Percentiles rank a stretch among this genome's conserved stretches.
These are phyloP conservation scores for Volucella inanis DNA, from an alignment of 2,888 invertebrate genomes.

Conservation along the genomic window DNA sequence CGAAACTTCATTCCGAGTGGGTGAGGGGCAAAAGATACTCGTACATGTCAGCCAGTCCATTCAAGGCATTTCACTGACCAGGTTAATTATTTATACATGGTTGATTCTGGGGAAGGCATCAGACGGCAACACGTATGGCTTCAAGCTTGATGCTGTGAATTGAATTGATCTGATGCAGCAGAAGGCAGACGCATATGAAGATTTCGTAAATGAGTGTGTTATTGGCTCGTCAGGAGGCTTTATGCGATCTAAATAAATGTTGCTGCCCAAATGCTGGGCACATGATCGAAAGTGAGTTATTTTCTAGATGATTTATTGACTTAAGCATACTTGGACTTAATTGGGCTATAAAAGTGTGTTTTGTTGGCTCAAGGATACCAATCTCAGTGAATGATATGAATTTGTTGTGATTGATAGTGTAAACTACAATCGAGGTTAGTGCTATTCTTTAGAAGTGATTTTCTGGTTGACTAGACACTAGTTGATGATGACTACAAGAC, in stretches of 20 bases:
- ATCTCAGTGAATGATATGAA: slow-evolving; percentile 50
- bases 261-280: not conserved
- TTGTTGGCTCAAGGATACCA: slow-evolving; percentile 45
- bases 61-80: slow-evolving; percentile 63
- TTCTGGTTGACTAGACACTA: too few relatives aligned
- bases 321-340: slow-evolving; percentile 58
- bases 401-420: slow-evolving; percentile 49
- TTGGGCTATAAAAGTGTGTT: slow-evolving; percentile 66
- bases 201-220: slow-evolving; percentile 59
- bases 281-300: slow-evolving; percentile 70
- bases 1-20: not conserved
- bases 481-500: too few relatives aligned
- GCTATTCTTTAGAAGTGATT: too few relatives aligned
- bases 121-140: slow-evolving; percentile 27
- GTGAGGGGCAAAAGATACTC: slow-evolving; percentile 10
- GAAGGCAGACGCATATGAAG: slow-evolving; percentile 46
- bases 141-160: slow-evolving; percentile 13
- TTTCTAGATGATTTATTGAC: slow-evolving; percentile 58
- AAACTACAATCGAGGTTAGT: too few relatives aligned
- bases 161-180: slow-evolving; percentile 49
- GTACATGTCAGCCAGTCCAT: slow-evolving; percentile 55
- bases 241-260: not conserved
- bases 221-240: slow-evolving; percentile 45
- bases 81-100: slow-evolving; percentile 59
- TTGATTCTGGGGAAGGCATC: slow-evolving; percentile 25